Conservation (phyloP, 2,888 invertebrate species). For the Graphium colonna region DNA sequence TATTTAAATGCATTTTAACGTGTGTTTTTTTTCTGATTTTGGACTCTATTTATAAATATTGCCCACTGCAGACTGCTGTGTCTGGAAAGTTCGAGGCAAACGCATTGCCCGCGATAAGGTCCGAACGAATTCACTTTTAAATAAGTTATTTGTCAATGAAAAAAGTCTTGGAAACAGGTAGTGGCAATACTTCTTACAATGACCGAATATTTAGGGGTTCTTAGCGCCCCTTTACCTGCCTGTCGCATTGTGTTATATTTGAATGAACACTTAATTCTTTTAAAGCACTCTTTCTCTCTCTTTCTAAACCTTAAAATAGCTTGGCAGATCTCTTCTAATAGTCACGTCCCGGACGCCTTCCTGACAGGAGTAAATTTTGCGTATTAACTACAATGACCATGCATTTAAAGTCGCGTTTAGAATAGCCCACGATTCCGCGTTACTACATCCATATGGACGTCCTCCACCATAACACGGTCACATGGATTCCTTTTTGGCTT, state of each 20-base stretch:
- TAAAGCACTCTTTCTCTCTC: background rate
- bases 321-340: background rate
- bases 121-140: background rate
- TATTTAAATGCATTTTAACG: too few relatives aligned
- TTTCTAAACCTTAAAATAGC: background rate
- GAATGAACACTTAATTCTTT: background rate
- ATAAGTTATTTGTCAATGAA: background rate
- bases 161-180: background rate
- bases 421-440: too few relatives aligned
- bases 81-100: constrained; percentile 3
- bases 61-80: background rate
- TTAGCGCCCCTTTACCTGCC: constrained; percentile 1
- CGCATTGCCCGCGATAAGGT: background rate
- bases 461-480: too few relatives aligned
- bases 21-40: too few relatives aligned
- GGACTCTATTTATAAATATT: background rate
- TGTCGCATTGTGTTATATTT: background rate
- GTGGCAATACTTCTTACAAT: background rate
- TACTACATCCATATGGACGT: too few relatives aligned
- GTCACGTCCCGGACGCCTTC: too few relatives aligned
- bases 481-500: background rate
- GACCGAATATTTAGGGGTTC: background rate
- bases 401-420: too few relatives aligned
- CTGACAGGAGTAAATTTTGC: too few relatives aligned
- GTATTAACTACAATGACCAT: too few relatives aligned